phyloP scores from a whole-genome alignment of 2,797 vertebrate genomes.

The Numenius phaeopus region DNA sequence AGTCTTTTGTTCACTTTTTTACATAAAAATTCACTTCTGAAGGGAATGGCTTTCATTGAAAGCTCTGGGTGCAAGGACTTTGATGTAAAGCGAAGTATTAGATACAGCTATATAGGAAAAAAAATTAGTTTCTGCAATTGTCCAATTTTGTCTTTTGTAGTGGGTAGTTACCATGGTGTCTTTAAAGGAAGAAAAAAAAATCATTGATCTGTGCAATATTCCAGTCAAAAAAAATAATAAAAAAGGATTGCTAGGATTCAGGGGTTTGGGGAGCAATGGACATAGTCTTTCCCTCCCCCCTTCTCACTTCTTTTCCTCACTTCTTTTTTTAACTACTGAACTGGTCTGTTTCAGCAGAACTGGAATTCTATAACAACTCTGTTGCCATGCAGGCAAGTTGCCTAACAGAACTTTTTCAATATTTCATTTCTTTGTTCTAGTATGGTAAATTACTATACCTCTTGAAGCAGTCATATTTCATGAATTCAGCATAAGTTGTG shows the following conservation, averaged over 20 bases:
- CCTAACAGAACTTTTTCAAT: neutral
- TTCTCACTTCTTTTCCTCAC: neutral
- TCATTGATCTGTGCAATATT: neutral
- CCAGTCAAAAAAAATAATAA: neutral
- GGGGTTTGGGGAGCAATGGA: neutral
- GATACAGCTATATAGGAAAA: neutral
- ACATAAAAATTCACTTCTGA: neutral
- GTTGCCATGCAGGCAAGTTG: neutral
- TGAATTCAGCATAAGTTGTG: neutral
- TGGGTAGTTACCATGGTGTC: neutral
- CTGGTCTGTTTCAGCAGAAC: neutral
- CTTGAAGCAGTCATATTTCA: neutral
- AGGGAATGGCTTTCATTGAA: neutral
- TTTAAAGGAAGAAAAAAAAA: neutral
- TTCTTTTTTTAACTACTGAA: neutral
- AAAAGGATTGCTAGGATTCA: neutral
- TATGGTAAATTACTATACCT: neutral
- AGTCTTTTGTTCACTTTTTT: neutral
- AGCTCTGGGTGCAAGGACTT: neutral
- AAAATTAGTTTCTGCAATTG: neutral
- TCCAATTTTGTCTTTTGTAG: neutral
- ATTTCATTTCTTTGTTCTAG: neutral
- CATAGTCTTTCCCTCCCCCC: neutral
- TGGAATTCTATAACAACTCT: neutral
- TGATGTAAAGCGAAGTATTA: neutral